Conservation (phyloP, 2,888 invertebrate species). For the Eurytoma californica region DNA sequence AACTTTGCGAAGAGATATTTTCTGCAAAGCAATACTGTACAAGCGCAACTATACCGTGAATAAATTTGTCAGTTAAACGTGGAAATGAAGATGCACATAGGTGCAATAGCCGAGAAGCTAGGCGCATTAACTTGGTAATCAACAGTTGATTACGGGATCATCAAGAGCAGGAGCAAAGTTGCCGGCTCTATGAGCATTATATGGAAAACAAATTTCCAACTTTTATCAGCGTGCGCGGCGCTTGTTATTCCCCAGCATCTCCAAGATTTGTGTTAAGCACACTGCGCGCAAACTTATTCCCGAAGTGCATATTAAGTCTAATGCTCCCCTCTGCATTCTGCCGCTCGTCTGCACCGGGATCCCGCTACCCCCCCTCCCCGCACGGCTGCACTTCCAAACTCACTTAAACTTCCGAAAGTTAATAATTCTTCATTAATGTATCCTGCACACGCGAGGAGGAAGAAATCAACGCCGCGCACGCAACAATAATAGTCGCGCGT, state of each 20-base stretch:
- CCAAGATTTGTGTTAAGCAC: conserved; percentile 30
- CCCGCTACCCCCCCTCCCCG: conserved; percentile 16
- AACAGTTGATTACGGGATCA: conserved; percentile 16
- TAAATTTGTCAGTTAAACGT: neutral
- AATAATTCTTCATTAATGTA: conserved; percentile 49
- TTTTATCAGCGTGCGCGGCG: conserved; percentile 35
- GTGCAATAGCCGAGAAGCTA: neutral
- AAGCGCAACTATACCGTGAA: neutral
- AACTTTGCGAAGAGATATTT: too few relatives aligned
- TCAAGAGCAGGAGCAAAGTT: neutral
- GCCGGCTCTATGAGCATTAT: neutral
- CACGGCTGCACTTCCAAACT: neutral
- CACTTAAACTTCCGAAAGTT: conserved; percentile 27
- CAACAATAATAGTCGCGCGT: too few relatives aligned
- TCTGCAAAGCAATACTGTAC: too few relatives aligned
- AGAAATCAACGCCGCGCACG: neutral
- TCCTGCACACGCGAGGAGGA: neutral
- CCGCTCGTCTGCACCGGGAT: conserved; percentile 15
- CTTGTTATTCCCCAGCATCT: conserved; percentile 39
- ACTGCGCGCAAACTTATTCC: conserved; percentile 43
- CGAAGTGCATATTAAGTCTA: conserved; percentile 50
- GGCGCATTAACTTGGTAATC: neutral
- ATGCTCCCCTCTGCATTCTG: conserved; percentile 27
- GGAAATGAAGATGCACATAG: neutral
- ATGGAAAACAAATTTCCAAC: conserved; percentile 41